Percentiles rank a stretch among this genome's conserved stretches.
phyloP scores from a whole-genome alignment of 2,797 vertebrate species.

The Clarias laeviceps region DNA sequence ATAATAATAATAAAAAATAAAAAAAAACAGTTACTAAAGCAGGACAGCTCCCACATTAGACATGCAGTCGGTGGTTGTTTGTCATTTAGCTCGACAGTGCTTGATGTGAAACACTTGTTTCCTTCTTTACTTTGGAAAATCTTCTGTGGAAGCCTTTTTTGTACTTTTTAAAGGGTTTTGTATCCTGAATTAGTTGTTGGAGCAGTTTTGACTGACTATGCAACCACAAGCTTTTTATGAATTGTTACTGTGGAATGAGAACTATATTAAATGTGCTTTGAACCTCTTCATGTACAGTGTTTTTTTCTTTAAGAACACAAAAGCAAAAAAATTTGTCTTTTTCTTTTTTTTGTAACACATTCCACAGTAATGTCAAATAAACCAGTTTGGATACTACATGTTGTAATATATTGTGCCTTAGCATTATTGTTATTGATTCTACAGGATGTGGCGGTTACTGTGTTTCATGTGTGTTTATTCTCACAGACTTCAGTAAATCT shows the following conservation, averaged over 20 bases:
- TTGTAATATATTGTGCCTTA: slow-evolving; percentile 13
- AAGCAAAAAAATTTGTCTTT: neutral
- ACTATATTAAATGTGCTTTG: slow-evolving; percentile 6
- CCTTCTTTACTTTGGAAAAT: slow-evolving; percentile 17
- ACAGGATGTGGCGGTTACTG: slow-evolving; percentile 4
- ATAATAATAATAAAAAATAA: slow-evolving; percentile 1
- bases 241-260: slow-evolving; percentile 34
- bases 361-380: slow-evolving; percentile 10
- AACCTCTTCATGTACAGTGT: neutral
- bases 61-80: slow-evolving; percentile 36
- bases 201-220: slow-evolving; percentile 12
- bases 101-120: slow-evolving; percentile 33
- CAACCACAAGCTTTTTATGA: slow-evolving; percentile 33
- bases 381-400: neutral
- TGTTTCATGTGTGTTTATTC: slow-evolving; percentile 38
- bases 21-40: slow-evolving; percentile 29
- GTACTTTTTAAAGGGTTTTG: slow-evolving; percentile 16
- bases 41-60: slow-evolving; percentile 34
- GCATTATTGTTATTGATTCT: neutral
- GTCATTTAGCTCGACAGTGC: slow-evolving; percentile 19
- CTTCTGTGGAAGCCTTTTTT: slow-evolving; percentile 17
- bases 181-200: slow-evolving; percentile 5
- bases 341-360: neutral
- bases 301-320: neutral
- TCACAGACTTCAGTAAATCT: slow-evolving; percentile 26